Conservation (phyloP, 2,888 invertebrate genomes). For the Ichneumon xanthorius region DNA sequence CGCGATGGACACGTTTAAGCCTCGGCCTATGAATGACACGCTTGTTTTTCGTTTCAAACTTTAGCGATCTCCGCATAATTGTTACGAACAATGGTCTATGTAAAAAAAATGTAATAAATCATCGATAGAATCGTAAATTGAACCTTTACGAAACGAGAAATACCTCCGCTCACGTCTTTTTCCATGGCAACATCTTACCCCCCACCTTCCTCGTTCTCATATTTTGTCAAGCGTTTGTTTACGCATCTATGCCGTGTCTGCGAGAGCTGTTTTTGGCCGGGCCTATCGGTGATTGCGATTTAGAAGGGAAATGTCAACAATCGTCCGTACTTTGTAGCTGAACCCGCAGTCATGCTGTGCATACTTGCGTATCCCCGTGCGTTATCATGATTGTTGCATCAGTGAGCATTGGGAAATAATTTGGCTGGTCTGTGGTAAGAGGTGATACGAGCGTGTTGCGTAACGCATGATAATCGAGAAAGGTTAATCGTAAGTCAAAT, state of each 20-base stretch:
- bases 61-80: background rate
- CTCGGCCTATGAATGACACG: background rate
- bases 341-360: background rate
- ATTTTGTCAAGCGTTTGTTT: background rate
- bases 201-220: background rate
- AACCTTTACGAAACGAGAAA: background rate
- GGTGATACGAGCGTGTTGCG: slow-evolving; percentile 28
- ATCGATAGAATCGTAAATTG: background rate
- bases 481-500: slow-evolving; percentile 37
- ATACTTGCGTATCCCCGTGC: background rate
- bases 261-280: background rate
- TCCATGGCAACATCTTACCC: background rate
- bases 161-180: background rate
- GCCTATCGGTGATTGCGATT: background rate
- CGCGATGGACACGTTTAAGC: too few species aligned
- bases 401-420: slow-evolving; percentile 48
- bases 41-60: background rate
- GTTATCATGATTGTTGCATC: slow-evolving; percentile 30
- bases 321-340: background rate
- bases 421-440: background rate
- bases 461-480: slow-evolving; percentile 37
- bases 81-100: background rate
- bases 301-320: background rate
- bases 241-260: background rate
- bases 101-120: background rate